A percentile compares a stretch with the other conserved stretches of the same genome.
These are phyloP conservation scores for Hirundo rustica DNA, from an alignment of 2,797 vertebrate genomes.

Conservation along the genomic window DNA sequence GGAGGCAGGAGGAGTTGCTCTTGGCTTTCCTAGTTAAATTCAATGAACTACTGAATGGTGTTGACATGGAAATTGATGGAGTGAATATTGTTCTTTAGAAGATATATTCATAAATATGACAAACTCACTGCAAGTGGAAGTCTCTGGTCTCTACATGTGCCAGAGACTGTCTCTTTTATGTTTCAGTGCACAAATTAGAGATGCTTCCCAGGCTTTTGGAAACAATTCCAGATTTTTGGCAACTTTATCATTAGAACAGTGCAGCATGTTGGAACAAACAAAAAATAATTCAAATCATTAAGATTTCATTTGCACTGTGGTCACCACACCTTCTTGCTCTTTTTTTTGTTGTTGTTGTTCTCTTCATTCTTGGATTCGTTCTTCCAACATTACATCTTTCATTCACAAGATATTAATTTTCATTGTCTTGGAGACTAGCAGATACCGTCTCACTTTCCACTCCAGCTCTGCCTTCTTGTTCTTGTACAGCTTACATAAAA, in stretches of 20 bases:
- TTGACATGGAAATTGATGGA: background rate
- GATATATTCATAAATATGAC: background rate
- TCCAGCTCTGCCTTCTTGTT: background rate
- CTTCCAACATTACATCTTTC: background rate
- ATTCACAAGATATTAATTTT: background rate
- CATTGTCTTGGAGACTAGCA: background rate
- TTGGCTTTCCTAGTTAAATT: background rate
- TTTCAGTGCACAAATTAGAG: constrained; percentile 20
- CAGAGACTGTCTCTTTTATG: background rate
- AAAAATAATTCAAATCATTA: background rate
- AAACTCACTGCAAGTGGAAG: background rate
- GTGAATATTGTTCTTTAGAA: background rate
- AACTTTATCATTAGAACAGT: background rate
- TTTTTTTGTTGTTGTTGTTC: background rate
- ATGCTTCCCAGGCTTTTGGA: background rate
- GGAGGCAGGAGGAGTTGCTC: background rate
- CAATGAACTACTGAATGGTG: background rate
- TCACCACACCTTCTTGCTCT: background rate
- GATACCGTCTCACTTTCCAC: background rate
- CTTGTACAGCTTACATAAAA: background rate
- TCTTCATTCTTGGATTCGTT: background rate
- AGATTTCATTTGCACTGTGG: background rate
- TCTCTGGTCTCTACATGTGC: background rate
- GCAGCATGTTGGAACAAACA: background rate
- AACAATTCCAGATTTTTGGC: constrained; percentile 23